Conservation (phyloP, 2,113 vertebrate species). For the Calyptommatus sinebrachiatus region DNA sequence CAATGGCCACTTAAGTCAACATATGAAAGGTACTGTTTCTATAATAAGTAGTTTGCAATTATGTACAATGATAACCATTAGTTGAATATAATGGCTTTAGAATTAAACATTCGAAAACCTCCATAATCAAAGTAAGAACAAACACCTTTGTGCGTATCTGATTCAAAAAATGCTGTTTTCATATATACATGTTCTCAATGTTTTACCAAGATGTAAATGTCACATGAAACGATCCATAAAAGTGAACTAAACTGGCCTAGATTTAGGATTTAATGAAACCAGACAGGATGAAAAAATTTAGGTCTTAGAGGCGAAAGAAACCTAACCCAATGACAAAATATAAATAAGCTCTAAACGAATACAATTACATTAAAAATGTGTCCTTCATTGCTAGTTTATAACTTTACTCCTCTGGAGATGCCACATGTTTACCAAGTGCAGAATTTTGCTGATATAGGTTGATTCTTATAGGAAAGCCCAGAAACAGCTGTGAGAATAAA, state of each 20-base stretch:
- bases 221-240: slow-evolving; percentile 61
- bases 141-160: slow-evolving; percentile 68
- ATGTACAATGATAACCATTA: not conserved
- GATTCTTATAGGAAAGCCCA: slow-evolving; percentile 29
- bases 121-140: slow-evolving; percentile 46
- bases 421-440: slow-evolving; percentile 47
- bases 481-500: not conserved
- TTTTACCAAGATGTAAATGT: slow-evolving; percentile 65
- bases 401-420: slow-evolving; percentile 26
- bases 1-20: not conserved
- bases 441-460: slow-evolving; percentile 44
- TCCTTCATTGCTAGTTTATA: not conserved
- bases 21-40: not conserved
- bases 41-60: not conserved
- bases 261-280: slow-evolving; percentile 59
- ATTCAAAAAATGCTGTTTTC: slow-evolving; percentile 71
- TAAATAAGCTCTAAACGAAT: slow-evolving; percentile 51
- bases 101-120: slow-evolving; percentile 45
- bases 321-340: slow-evolving; percentile 51
- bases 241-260: slow-evolving; percentile 49
- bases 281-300: slow-evolving; percentile 42
- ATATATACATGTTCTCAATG: slow-evolving; percentile 63
- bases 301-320: slow-evolving; percentile 19
- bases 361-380: slow-evolving; percentile 27
- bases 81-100: slow-evolving; percentile 64